phyloP scores from a whole-genome alignment of 2,888 invertebrate genomes.

The Andrena bucephala region DNA sequence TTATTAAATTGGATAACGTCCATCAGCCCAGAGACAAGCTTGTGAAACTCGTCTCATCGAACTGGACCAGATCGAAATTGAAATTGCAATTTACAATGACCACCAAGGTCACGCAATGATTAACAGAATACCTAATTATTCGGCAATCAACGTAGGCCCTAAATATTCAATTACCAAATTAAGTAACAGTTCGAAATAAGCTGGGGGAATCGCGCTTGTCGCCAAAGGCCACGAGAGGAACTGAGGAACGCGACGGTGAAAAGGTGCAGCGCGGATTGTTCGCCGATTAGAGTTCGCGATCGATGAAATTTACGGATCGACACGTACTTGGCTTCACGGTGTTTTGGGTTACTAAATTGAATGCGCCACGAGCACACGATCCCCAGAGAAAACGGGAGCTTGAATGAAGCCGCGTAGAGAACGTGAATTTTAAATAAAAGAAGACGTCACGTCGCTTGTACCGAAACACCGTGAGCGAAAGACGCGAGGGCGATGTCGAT shows the following conservation, averaged over 20 bases:
- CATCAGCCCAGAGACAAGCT: neutral
- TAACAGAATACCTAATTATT: too few relatives aligned
- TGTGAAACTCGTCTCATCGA: neutral
- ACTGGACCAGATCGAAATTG: too few relatives aligned
- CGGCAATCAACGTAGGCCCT: neutral
- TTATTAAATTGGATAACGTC: neutral
- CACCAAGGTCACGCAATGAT: too few relatives aligned
- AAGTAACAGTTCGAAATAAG: neutral
- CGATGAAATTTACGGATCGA: conserved; percentile 3
- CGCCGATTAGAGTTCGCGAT: conserved; percentile 23
- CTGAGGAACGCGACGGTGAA: conserved; percentile 4
- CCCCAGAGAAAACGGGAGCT: too few relatives aligned
- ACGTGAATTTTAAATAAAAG: too few relatives aligned
- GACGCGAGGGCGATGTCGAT: neutral
- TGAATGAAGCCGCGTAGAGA: too few relatives aligned
- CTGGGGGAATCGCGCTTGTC: neutral
- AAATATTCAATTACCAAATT: neutral
- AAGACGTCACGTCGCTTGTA: too few relatives aligned
- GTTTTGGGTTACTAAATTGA: neutral
- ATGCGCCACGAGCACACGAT: too few relatives aligned
- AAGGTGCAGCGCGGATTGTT: conserved; percentile 12
- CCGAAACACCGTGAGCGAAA: neutral
- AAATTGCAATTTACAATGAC: too few relatives aligned
- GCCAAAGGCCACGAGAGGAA: conserved; percentile 29
- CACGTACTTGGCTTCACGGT: neutral